These are phyloP conservation scores for Myotis davidii DNA, from an alignment of 2,113 vertebrate species.

Conservation along the genomic window DNA sequence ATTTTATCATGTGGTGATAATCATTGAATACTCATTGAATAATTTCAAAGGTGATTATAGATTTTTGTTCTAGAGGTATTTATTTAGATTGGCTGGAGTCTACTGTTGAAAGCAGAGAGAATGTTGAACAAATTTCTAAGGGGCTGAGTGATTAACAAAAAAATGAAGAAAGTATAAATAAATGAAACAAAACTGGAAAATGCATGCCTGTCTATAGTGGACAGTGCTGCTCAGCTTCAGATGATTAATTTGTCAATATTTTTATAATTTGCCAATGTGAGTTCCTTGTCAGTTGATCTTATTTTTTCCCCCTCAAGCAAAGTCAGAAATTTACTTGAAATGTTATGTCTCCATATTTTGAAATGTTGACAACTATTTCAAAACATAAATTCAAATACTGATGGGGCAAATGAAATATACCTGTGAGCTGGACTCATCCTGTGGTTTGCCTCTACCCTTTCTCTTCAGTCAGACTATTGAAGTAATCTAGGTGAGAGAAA, in stretches of 20 bases:
- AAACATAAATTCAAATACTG: not conserved
- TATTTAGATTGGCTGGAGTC: not conserved
- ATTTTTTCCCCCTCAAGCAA: not conserved
- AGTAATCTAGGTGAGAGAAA: not conserved
- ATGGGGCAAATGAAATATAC: not conserved
- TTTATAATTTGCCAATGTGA: not conserved
- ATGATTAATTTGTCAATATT: slow-evolving; percentile 26
- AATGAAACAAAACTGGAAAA: not conserved
- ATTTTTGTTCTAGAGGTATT: slow-evolving; percentile 13
- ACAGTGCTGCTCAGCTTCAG: not conserved
- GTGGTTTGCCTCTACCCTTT: not conserved
- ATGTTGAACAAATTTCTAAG: not conserved
- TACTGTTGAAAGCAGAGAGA: not conserved
- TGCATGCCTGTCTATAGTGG: not conserved
- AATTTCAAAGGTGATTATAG: not conserved
- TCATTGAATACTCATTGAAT: not conserved
- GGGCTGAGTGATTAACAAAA: not conserved
- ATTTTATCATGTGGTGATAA: not conserved
- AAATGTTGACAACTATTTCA: not conserved
- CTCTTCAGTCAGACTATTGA: not conserved
- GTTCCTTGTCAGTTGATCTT: not conserved
- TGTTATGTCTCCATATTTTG: not conserved
- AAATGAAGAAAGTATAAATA: not conserved
- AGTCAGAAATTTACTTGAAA: slow-evolving; percentile 23
- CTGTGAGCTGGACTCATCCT: not conserved